These are phyloP conservation scores for Polia nebulosa DNA, from an alignment of 2,888 invertebrate genomes.

Conservation along the genomic window DNA sequence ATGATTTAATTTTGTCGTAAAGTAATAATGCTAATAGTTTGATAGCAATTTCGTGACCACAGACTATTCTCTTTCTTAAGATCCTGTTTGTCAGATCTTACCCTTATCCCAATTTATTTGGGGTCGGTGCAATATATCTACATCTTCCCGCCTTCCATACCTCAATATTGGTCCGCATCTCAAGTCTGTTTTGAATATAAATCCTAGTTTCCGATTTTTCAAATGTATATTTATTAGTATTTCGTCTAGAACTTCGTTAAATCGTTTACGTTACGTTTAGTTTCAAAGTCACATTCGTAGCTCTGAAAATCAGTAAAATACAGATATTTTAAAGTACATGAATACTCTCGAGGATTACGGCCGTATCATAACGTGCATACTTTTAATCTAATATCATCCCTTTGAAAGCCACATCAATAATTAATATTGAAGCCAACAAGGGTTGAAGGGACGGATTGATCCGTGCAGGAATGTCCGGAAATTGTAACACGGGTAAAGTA, in stretches of 20 bases:
- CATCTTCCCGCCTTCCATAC: background rate
- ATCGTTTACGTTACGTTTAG: too few species aligned
- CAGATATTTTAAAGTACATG: constrained; percentile 4
- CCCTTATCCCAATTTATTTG: background rate
- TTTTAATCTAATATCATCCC: constrained; percentile 12
- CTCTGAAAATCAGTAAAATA: background rate
- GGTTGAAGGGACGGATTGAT: constrained; percentile 20
- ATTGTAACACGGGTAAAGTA: constrained; percentile 22
- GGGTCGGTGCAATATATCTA: background rate
- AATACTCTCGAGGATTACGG: background rate
- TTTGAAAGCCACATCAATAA: constrained; percentile 34
- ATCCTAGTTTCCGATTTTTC: background rate
- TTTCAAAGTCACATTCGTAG: too few species aligned
- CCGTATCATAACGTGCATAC: constrained; percentile 7
- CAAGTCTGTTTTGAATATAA: background rate
- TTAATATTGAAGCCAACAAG: constrained; percentile 39
- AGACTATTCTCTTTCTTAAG: background rate
- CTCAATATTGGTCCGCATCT: background rate
- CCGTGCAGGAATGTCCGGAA: constrained; percentile 7
- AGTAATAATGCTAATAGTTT: too few species aligned
- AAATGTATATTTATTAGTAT: too few species aligned
- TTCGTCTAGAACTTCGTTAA: too few species aligned
- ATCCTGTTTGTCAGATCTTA: background rate
- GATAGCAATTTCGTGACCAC: background rate
- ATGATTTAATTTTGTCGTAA: too few species aligned